Conservation (phyloP, 2,113 vertebrate species). For the Oreochromis spilurus region DNA sequence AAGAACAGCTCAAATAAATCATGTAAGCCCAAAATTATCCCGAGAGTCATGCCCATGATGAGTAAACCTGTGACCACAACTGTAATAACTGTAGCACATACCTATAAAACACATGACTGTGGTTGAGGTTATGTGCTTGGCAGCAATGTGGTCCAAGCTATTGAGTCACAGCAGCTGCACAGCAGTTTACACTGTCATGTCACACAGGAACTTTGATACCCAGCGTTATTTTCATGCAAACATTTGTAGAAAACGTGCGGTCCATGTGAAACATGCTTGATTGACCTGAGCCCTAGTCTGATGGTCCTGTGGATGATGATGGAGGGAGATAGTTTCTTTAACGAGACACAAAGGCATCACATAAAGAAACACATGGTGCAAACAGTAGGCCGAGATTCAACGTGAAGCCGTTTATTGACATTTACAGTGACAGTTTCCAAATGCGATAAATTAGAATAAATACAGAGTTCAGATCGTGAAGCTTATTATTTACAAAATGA, state of each 20-base stretch:
- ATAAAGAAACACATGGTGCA: neutral
- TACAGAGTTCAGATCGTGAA: conserved; percentile 22
- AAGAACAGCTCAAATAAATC: neutral
- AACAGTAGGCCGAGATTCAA: neutral
- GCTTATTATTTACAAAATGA: conserved; percentile 11
- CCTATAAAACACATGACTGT: neutral
- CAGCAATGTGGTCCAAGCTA: neutral
- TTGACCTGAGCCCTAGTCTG: neutral
- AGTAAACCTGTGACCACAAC: neutral
- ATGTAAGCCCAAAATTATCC: no score
- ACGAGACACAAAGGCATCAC: neutral
- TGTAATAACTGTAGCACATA: neutral
- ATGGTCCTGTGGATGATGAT: neutral
- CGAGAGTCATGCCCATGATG: neutral
- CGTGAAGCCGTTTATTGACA: conserved; percentile 28
- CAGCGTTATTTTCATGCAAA: neutral
- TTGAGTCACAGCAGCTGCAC: neutral
- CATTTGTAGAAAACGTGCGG: neutral
- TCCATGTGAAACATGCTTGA: neutral
- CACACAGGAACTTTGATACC: conserved; percentile 21
- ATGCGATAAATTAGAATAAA: conserved; percentile 49
- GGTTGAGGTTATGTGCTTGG: neutral
- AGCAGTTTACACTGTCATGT: neutral
- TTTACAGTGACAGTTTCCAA: conserved; percentile 24
- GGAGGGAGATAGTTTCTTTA: neutral